phyloP scores from a whole-genome alignment of 92 coral and sea anemone species.

The Porites rus region DNA sequence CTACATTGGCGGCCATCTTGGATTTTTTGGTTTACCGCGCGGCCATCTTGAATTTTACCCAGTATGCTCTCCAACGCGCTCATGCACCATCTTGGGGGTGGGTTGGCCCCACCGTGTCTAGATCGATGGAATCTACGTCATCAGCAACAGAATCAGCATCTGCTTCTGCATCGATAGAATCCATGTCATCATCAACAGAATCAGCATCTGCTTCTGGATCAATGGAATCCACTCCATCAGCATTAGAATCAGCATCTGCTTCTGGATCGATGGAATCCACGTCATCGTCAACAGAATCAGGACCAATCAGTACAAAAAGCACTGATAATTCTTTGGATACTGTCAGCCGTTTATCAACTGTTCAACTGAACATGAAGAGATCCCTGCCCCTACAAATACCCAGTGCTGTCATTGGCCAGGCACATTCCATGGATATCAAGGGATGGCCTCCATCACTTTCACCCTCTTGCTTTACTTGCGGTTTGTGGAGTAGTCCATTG shows the following conservation, averaged over 20 bases:
- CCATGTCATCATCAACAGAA: no score
- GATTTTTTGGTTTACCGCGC: conserved; percentile 14
- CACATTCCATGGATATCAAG: conserved; percentile 9
- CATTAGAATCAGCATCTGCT: neutral
- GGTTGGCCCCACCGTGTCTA: conserved; percentile 25
- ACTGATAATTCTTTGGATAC: no score
- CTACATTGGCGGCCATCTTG: conserved; percentile 18
- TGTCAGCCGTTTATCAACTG: neutral
- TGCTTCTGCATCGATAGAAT: no score
- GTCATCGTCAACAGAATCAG: neutral
- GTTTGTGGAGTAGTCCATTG: conserved; percentile 10
- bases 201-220: no score
- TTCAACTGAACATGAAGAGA: conserved; percentile 20
- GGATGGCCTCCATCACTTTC: conserved; percentile 3
- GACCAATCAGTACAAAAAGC: no score
- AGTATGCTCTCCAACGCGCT: neutral
- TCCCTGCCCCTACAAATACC: conserved; percentile 32
- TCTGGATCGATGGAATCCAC: neutral
- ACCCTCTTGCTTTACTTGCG: neutral
- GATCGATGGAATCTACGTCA: no score
- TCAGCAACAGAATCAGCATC: no score
- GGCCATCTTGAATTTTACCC: conserved; percentile 35
- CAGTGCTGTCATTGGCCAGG: neutral
- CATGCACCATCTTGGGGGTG: conserved; percentile 28
- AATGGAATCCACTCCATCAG: no score